A percentile compares a stretch with the other conserved stretches of the same genome.
Conservation (phyloP, 2,113 vertebrate species). For the Actenoides hombroni region DNA sequence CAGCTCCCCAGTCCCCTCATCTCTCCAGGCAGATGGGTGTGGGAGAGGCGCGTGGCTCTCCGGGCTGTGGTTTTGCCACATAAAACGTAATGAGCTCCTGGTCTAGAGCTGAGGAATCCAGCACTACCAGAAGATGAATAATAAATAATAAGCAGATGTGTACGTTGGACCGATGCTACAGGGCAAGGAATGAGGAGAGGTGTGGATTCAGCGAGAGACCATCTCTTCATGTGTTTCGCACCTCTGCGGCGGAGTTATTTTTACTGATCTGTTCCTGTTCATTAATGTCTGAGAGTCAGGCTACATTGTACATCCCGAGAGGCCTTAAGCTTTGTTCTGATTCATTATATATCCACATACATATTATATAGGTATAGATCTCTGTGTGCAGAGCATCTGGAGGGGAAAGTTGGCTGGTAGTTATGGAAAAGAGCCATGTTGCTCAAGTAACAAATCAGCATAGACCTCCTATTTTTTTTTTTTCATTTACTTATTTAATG, state of each 20-base stretch:
- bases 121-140: background rate
- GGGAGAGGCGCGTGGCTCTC: background rate
- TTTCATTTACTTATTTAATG: background rate
- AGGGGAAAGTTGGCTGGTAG: background rate
- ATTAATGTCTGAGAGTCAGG: background rate
- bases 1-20: background rate
- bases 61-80: background rate
- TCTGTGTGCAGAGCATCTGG: conserved; percentile 13
- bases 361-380: background rate
- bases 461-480: background rate
- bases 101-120: background rate
- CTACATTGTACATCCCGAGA: background rate
- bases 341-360: conserved; percentile 21
- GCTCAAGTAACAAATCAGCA: background rate
- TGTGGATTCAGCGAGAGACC: background rate
- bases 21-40: rapidly evolving
- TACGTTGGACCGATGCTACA: background rate
- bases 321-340: conserved; percentile 33
- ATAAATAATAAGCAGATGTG: conserved; percentile 29
- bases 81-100: background rate
- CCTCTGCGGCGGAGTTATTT: conserved; percentile 4
- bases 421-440: background rate
- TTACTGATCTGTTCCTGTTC: background rate
- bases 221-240: background rate
- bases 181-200: background rate